Percentiles rank a stretch among this genome's conserved stretches.
Evolutionary conservation across 2,797 vertebrate species (phyloP).

Genomic region (Nannoperca obscura): DNA sequence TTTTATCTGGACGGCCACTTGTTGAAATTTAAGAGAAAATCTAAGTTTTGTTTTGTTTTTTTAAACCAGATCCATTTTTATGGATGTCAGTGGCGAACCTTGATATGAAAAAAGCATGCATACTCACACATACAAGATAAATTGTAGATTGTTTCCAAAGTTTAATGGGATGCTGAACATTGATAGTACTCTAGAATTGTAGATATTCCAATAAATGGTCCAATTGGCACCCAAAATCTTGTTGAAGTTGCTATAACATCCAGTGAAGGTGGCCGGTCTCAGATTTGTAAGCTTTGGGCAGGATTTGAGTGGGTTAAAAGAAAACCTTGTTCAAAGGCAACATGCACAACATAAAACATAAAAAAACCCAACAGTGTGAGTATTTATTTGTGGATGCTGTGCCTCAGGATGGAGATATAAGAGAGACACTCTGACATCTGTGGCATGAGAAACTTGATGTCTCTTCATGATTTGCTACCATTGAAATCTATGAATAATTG

Average conservation of each 20-base stretch:
- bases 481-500: slow-evolving; percentile 74
- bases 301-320: too few species aligned
- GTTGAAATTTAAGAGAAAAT: too few species aligned
- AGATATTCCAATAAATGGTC: neutral
- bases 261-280: neutral
- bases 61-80: too few species aligned
- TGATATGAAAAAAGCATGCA: too few species aligned
- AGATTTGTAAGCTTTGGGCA: too few species aligned
- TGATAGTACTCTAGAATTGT: too few species aligned
- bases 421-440: slow-evolving; percentile 16
- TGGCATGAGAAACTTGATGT: slow-evolving; percentile 42
- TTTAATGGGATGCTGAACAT: neutral
- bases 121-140: too few species aligned
- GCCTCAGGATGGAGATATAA: neutral
- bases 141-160: neutral
- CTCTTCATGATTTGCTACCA: slow-evolving; percentile 46
- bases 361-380: neutral
- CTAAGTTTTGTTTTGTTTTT: too few species aligned
- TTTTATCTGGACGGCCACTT: too few species aligned
- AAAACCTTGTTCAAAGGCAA: too few species aligned
- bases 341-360: too few species aligned
- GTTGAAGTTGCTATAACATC: neutral
- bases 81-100: too few species aligned
- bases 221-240: neutral
- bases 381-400: neutral